A percentile compares a stretch with the other conserved stretches of the same genome.
These are phyloP conservation scores for Sula dactylatra DNA, from an alignment of 2,113 vertebrate species.

Conservation along the genomic window DNA sequence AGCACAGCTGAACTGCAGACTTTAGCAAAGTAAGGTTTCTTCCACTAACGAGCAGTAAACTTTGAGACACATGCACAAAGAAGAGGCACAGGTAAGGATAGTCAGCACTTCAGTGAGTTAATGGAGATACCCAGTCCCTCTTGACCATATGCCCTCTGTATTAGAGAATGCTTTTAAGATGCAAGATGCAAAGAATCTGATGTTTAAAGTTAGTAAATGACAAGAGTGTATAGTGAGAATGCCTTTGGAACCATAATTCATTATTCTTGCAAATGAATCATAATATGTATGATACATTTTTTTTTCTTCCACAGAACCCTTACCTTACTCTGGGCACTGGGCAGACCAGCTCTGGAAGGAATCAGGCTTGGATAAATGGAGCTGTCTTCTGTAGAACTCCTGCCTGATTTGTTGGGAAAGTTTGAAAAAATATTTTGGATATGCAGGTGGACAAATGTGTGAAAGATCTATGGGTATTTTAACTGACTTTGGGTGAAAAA, in stretches of 20 bases:
- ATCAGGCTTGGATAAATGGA: neutral
- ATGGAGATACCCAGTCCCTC: neutral
- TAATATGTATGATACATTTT: neutral
- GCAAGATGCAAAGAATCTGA: neutral
- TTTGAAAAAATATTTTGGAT: neutral
- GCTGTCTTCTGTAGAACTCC: neutral
- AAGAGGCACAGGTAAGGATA: neutral
- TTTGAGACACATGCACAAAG: neutral
- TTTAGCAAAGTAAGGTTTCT: neutral
- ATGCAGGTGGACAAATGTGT: neutral
- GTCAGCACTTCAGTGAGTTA: neutral
- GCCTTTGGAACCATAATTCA: neutral
- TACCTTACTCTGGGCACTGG: neutral
- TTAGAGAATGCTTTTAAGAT: neutral
- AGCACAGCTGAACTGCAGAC: neutral
- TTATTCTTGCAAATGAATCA: neutral
- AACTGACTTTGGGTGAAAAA: neutral
- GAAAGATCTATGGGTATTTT: neutral
- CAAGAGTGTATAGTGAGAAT: neutral
- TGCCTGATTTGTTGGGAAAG: neutral
- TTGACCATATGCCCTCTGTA: neutral
- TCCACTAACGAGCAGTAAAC: neutral
- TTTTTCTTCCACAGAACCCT: neutral
- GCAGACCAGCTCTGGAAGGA: neutral
- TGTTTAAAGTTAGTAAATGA: neutral